Conservation (phyloP, 2,113 vertebrate species). For the Microtus pennsylvanicus region DNA sequence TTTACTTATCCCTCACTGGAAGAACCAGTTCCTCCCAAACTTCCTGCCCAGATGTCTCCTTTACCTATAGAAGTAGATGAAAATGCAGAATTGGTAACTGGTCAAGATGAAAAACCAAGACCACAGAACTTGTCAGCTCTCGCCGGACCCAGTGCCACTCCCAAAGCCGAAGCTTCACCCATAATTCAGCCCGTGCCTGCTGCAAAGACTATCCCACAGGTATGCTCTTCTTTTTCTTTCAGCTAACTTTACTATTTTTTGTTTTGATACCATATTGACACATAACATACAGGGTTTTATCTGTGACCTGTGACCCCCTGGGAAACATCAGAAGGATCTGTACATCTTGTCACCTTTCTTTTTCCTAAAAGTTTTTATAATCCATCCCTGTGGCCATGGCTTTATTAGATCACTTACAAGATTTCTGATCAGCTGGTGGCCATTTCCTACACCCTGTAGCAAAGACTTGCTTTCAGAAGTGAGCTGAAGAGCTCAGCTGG, state of each 20-base stretch:
- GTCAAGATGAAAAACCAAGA: slow-evolving; percentile 84
- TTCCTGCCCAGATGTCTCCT: slow-evolving; percentile 79
- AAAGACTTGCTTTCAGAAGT: background rate
- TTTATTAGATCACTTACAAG: slow-evolving; percentile 29
- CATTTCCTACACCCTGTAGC: background rate
- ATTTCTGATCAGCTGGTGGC: background rate
- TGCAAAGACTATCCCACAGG: slow-evolving; percentile 92
- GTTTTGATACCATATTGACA: slow-evolving; percentile 32
- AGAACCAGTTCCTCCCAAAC: slow-evolving; percentile 88
- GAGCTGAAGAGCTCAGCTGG: background rate
- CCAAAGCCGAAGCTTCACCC: slow-evolving; percentile 79
- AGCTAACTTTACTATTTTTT: background rate
- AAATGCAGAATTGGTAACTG: slow-evolving; percentile 74
- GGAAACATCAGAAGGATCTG: slow-evolving; percentile 40
- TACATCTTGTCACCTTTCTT: slow-evolving; percentile 39
- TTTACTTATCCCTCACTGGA: slow-evolving; percentile 97
- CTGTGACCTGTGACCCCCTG: slow-evolving; percentile 13
- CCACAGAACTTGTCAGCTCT: slow-evolving; percentile 63
- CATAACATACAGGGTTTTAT: slow-evolving; percentile 37
- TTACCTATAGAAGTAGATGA: slow-evolving; percentile 84
- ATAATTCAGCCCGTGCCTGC: slow-evolving; percentile 83
- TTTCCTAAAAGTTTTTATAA: slow-evolving; percentile 3
- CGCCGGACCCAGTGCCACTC: slow-evolving; percentile 70
- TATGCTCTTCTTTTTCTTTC: slow-evolving; percentile 79
- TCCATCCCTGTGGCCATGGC: background rate